These are phyloP conservation scores for Yponomeuta sedellus DNA, from an alignment of 2,888 invertebrate genomes.

Conservation along the genomic window DNA sequence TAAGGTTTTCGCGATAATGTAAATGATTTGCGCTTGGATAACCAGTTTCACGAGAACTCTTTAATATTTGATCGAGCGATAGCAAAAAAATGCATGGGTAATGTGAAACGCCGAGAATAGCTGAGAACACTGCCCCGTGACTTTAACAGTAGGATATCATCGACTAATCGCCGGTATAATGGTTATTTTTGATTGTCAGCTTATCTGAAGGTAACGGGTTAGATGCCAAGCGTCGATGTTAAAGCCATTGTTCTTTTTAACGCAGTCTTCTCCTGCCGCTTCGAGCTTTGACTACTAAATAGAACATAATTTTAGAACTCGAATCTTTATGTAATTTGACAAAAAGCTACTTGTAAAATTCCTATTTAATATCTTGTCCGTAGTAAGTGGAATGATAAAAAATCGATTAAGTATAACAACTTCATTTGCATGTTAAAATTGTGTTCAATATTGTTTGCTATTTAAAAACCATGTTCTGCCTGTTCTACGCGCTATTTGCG, in stretches of 20 bases:
- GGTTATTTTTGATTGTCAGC: neutral
- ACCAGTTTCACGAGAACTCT: neutral
- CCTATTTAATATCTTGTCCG: no score
- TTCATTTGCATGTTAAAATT: no score
- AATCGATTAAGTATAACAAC: no score
- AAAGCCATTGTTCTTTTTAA: slow-evolving; percentile 27
- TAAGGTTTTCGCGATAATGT: neutral
- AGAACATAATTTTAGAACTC: no score
- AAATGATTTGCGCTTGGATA: neutral
- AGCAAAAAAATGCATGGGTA: neutral
- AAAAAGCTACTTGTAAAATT: no score
- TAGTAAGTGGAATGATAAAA: no score
- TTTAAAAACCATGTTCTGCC: neutral
- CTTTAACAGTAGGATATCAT: slow-evolving; percentile 5
- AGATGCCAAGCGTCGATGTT: slow-evolving; percentile 38
- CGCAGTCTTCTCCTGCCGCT: slow-evolving; percentile 1
- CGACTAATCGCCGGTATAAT: neutral
- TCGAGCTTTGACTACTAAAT: neutral
- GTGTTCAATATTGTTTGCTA: neutral
- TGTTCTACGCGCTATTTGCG: slow-evolving; percentile 16
- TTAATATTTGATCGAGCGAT: neutral
- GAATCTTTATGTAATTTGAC: no score
- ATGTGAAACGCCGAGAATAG: neutral
- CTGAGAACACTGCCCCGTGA: neutral
- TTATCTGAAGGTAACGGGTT: slow-evolving; percentile 29